Percentiles rank a stretch among this genome's conserved stretches.
These are phyloP conservation scores for Darwinula stevensoni DNA, from an alignment of 2,888 invertebrate genomes.

Conservation along the genomic window DNA sequence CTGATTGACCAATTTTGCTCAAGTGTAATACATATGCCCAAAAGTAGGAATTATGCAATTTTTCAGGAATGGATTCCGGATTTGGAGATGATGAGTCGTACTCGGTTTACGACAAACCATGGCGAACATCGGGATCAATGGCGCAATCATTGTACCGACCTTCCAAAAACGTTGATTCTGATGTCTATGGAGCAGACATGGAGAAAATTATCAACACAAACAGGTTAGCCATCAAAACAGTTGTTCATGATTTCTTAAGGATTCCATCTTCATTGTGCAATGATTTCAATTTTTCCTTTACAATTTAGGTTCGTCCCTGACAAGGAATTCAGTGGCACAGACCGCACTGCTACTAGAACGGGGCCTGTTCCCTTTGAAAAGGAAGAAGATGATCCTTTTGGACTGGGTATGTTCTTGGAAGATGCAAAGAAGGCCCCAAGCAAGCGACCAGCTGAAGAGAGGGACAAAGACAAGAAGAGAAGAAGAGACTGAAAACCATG, in stretches of 20 bases:
- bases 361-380: slow-evolving; percentile 91
- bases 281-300: slow-evolving; percentile 1
- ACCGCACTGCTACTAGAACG: slow-evolving; percentile 34
- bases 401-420: slow-evolving; percentile 88
- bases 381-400: slow-evolving; percentile 68
- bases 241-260: not conserved
- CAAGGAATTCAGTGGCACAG: slow-evolving; percentile 81
- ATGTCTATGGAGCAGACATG: slow-evolving; percentile 51
- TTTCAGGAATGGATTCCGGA: slow-evolving; percentile 50
- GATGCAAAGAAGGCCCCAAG: slow-evolving; percentile 75
- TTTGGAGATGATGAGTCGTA: slow-evolving; percentile 93
- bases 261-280: not conserved
- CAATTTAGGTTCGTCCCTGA: slow-evolving; percentile 59
- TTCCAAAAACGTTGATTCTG: slow-evolving; percentile 51
- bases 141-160: slow-evolving; percentile 73
- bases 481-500: slow-evolving; percentile 10
- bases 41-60: slow-evolving; percentile 5
- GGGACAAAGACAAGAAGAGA: slow-evolving; percentile 11
- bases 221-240: too few relatives aligned
- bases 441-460: slow-evolving; percentile 17
- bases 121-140: slow-evolving; percentile 63
- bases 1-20: not conserved
- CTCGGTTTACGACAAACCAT: slow-evolving; percentile 92
- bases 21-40: not conserved
- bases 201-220: slow-evolving; percentile 64